Base-by-base conservation (phyloP, 2,888 invertebrate species). In the Phania funesta region DNA sequence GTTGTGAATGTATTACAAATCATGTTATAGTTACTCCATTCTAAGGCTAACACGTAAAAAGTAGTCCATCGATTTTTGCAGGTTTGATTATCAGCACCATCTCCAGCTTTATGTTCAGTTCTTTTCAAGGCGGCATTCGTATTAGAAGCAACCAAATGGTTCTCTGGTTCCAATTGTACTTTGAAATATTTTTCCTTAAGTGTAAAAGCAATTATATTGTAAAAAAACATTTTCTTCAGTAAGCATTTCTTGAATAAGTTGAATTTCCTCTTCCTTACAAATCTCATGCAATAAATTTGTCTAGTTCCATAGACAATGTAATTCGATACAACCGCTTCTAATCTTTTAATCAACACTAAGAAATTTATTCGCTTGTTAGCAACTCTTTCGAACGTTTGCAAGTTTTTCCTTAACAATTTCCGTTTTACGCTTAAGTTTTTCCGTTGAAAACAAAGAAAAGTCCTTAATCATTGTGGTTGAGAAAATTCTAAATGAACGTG, bases 361-460 rank as follows among this genome's bases (percentile, higher is more conserved):
- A 38, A 8, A 41, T 67, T 26, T 58, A 41, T 58, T 18, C 20
- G 13, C 44, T 44, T 60, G 22, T 50, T 52, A 67, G 50, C 58
- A 67, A 58, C 8, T 50, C 35, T 38, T 58, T 22, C 13, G 13
- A 9, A 54, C 24, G 32, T 44, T 68, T 62, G 46, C 46, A 70
- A 56, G 54, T 54, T 46, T 56, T 56, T 71, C 56, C 68, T 62
- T 26, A 62, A 56, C 56, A 64, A 73, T 46, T 71, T 71, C 73
- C 71, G 64, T 60, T 71, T 62, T 35, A 64, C 48, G 46, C 46
- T 56, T 32, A 71, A 71, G 71, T 71, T 54, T 35, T 62, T 75
- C 48, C 65, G 38, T 50, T 29, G 4, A 41, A 38, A 58, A 38
- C 13, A 44, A 26, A 48, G 11, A 58, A 75, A 50, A 50, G 29